Evolutionary conservation across 2,888 invertebrate species (phyloP), one percentile per base, ranked within the genome.

Genomic region (Odontocerum albicorne): DNA sequence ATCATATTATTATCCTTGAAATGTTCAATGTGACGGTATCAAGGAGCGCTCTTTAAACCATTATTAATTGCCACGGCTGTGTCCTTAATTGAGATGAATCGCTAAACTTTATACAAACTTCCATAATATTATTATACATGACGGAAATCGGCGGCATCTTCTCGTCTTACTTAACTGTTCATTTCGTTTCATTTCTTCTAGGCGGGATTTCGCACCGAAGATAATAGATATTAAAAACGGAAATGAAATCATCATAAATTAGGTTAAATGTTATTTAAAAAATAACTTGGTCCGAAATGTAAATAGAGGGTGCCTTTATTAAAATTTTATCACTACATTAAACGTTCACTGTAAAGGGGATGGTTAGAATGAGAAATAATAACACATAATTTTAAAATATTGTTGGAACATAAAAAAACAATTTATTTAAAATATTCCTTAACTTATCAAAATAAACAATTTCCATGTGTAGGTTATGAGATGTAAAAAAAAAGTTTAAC

Each of bases 31-130:
- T 47, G 35, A 47, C 21, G 47, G 13, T 16, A 47, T 20, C n/a
- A 13, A 21, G 54, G 33, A 49, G 46, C 31, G 35, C 33, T 52
- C 47, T 51, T 58, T 50, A 55, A 55, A 51, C 51, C 33, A 45
- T 49, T 52, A 59, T 59, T 52, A 59, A 59, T 51, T 49, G 52
- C 36, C 43, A 54, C 35, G 55, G 55, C 45, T 38, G 51, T 43
- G 53, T 17, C 49, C 53, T 45, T 56, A 59, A 59, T 59, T 59
- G 53, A 59, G 59, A 59, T 56, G 53, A 59, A 59, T 59, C 31
- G 56, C 40, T 20, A 17, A 59, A 59, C 49, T 59, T 59, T 39
- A 13, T 15, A 31, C 22, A 43, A 54, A 55, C 27, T 59, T 59
- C 13, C 35, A 47, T 21, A 47, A 38, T 39, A 42, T 55, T 55